Percentiles rank a stretch among this genome's conserved stretches.
Evolutionary conservation across 1,140 invertebrate species (phyloP).

Genomic region (Drosophila takahashii): DNA sequence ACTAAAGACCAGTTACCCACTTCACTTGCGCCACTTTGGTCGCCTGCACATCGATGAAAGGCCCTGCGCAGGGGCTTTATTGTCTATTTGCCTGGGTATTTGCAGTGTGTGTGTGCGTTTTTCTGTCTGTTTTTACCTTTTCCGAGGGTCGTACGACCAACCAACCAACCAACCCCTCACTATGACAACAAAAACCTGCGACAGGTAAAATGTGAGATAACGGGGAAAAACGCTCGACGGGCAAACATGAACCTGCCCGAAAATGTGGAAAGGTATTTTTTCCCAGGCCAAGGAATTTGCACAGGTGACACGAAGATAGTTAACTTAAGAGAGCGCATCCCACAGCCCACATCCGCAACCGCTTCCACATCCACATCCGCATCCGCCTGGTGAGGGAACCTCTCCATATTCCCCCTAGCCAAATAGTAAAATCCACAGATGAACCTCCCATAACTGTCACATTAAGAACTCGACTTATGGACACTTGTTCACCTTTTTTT

Average conservation of each 20-base stretch:
- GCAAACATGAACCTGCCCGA: slow-evolving; percentile 9
- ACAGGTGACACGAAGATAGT: slow-evolving; percentile 64
- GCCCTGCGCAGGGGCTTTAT: slow-evolving; percentile 25
- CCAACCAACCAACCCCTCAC: slow-evolving; percentile 46
- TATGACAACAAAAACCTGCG: slow-evolving; percentile 38
- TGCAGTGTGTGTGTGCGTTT: slow-evolving; percentile 1
- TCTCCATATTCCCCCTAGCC: not conserved
- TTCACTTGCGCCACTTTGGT: slow-evolving; percentile 38
- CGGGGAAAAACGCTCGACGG: slow-evolving; percentile 29
- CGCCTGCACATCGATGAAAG: slow-evolving; percentile 31
- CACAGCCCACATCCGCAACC: slow-evolving; percentile 40
- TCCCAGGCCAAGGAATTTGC: slow-evolving; percentile 62
- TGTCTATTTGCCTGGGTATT: slow-evolving; percentile 23
- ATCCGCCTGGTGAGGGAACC: slow-evolving; percentile 10
- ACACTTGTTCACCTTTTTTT: slow-evolving; percentile 2
- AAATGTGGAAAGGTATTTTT: slow-evolving; percentile 22
- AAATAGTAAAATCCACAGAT: slow-evolving; percentile 7
- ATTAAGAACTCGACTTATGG: slow-evolving; percentile 21
- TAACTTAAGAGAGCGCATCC: slow-evolving; percentile 13
- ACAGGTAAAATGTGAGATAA: slow-evolving; percentile 68
- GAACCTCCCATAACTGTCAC: slow-evolving; percentile 21
- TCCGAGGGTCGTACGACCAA: slow-evolving; percentile 34
- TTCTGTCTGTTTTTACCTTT: slow-evolving; percentile 38
- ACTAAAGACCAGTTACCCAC: not conserved
- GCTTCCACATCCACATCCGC: slow-evolving; percentile 23